Conservation (phyloP, 1,140 invertebrate genomes). For the Tetraneura akinire region DNA sequence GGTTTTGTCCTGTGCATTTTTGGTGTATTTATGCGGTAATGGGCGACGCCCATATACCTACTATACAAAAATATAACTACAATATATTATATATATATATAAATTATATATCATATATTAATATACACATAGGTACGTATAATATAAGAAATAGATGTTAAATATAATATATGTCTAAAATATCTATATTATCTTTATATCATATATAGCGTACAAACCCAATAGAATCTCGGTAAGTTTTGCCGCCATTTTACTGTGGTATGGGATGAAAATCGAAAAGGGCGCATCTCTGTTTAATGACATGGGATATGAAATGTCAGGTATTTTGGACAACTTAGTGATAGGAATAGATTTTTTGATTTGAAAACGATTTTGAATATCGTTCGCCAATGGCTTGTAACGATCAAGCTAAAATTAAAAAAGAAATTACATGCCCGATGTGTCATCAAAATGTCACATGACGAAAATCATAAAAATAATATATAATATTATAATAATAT, state of each 20-base stretch:
- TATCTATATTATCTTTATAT: background rate
- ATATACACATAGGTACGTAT: background rate
- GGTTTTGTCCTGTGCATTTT: too few species aligned
- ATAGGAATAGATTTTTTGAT: conserved; percentile 62
- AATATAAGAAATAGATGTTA: background rate
- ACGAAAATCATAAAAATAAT: background rate
- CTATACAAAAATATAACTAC: too few species aligned
- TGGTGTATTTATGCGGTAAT: too few species aligned
- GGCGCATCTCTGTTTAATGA: conserved; percentile 68
- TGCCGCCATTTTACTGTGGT: conserved; percentile 69
- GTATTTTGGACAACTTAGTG: conserved; percentile 67
- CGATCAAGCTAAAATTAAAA: conserved; percentile 67
- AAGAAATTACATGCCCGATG: too few species aligned
- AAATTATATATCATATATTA: background rate
- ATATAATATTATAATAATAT: too few species aligned
- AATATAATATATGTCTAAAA: background rate
- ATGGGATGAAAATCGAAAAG: conserved; percentile 76
- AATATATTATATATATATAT: background rate
- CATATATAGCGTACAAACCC: conserved; percentile 59
- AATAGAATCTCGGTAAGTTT: conserved; percentile 74
- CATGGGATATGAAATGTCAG: conserved; percentile 69
- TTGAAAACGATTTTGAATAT: conserved; percentile 52
- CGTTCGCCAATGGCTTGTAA: conserved; percentile 53
- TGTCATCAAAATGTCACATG: too few species aligned
- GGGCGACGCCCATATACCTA: too few species aligned